Base-by-base conservation (phyloP, 2,113 vertebrate species). In the Hyla sarda region DNA sequence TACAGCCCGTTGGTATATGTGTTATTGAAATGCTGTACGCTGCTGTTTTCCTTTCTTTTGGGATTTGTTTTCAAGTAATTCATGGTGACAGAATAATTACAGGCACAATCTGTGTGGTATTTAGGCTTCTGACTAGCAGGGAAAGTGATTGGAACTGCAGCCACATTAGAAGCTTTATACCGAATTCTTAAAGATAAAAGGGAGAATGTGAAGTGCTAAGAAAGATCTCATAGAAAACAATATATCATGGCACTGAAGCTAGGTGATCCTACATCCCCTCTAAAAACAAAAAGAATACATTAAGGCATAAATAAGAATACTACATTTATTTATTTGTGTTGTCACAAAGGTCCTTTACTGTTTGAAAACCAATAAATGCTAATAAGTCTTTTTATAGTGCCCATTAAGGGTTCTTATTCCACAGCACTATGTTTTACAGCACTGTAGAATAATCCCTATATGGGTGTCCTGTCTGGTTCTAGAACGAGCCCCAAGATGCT, bases 21-120 rank as follows among this genome's bases (percentile, higher is more conserved):
- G 34, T 11, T 71, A 71, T 71, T 71, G 19, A 23, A 78, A 52
- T 78, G 75, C 50, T 78, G 48, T 78, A 54, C 21, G 34, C 21
- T 58, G 48, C 30, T 79, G 48, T 58, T 71, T 79, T 54, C 25
- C 50, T 79, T 79, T 58, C 30, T 32, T 34, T 50, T 79, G 50
- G 50, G 50, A 79, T 34, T 58, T 58, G 28, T 79, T 79, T 79
- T 79, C 17, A 52, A 56, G 76, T 58, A 79, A 79, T 79, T 56
- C 37, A n/a, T 54, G 19, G 28, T 79, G 76, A 58, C 50, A 56
- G 52, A 79, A 37, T 56, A 79, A 79, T 79, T 79, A 58, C 52
- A 37, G 30, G 3, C 50, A 56, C 52, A 79, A 34, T 79, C 48
- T 79, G 48, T 37, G 52, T 58, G 52, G 37, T 54, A 56, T 79